Evolutionary conservation across 2,797 vertebrate species (phyloP), one percentile per base, ranked within the genome.

Genomic region (Sebastes oblongus): DNA sequence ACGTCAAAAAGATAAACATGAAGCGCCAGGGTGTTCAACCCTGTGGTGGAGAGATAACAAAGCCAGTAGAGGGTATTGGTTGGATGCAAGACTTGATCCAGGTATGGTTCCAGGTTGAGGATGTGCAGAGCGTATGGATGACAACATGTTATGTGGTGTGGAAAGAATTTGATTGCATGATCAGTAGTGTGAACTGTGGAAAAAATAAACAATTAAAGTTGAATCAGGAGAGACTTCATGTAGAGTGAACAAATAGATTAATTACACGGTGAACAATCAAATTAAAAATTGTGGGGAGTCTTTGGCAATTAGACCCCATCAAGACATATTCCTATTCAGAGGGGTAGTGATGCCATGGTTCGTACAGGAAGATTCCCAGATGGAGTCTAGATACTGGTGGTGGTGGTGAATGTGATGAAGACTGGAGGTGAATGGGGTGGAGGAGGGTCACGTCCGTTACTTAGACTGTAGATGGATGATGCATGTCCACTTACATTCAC

Each of bases 11-110:
- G 72, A 89, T 87, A 65, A 89, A 81, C 54, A 27, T 25, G 72
- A 86, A 76, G 32, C 6, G 67, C 59, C 71, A 74, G 73, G 80
- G 81, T 80, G 85, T 78, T 83, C 55, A 78, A 18, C 67, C 75
- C 79, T 87, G 83, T 78, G 76, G 88, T 39, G 55, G 36, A 81
- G 64, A 65, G 85, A 91, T 87, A 90, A 85, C 55, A 39, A 56
- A 78, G 78, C 66, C 69, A 72, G 36, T 59, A 30, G 66, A 56
- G 32, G 55, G 70, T 25, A 16, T 9, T 7, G 56, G 46, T 59
- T 81, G 30, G 32, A 77, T 62, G 18, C 34, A 54, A 66, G 65
- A 77, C 66, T 71, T 69, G 67, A 75, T 81, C 18, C 18, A 65
- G 69, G 79, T 85, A 20, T 56, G 8, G 65, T 75, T 76, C 58